A percentile compares a stretch with the other conserved stretches of the same genome.
Evolutionary conservation across 2,888 invertebrate genomes (phyloP).

Genomic region (Drosophila diplacantha): DNA sequence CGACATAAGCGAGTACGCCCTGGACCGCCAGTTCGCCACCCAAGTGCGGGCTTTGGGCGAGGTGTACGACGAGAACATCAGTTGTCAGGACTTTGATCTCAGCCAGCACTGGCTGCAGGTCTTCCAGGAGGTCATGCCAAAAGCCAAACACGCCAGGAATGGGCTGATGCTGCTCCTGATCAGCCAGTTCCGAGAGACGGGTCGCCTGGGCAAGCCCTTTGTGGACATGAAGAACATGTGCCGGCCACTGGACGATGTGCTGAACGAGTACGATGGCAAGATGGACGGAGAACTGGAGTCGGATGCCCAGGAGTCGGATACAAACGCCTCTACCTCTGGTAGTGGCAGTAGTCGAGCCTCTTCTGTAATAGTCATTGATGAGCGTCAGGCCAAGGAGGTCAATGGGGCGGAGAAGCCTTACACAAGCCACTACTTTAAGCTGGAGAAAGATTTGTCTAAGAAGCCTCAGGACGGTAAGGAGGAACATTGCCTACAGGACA

Average conservation of each 20-base stretch:
- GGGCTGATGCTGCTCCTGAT: slow-evolving; percentile 57
- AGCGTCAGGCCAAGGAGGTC: slow-evolving; percentile 2
- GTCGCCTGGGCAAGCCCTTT: slow-evolving; percentile 48
- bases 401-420: slow-evolving; percentile 8
- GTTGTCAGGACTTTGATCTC: slow-evolving; percentile 12
- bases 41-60: slow-evolving; percentile 43
- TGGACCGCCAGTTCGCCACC: slow-evolving; percentile 52
- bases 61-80: slow-evolving; percentile 3
- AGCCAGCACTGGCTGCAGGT: slow-evolving; percentile 43
- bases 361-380: not conserved
- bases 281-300: not conserved
- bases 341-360: not conserved
- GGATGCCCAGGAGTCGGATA: not conserved
- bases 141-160: slow-evolving; percentile 54
- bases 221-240: slow-evolving; percentile 20
- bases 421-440: not conserved
- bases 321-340: not conserved
- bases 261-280: slow-evolving; percentile 32
- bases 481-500: not conserved
- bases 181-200: slow-evolving; percentile 40
- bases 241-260: slow-evolving; percentile 38
- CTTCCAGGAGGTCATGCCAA: slow-evolving; percentile 22
- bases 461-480: not conserved
- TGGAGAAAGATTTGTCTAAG: slow-evolving; percentile 4
- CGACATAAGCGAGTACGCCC: slow-evolving; percentile 32